Percentiles rank a stretch among this genome's conserved stretches.
Evolutionary conservation across 2,888 invertebrate species (phyloP).

Genomic region (Zonitis immaculata): DNA sequence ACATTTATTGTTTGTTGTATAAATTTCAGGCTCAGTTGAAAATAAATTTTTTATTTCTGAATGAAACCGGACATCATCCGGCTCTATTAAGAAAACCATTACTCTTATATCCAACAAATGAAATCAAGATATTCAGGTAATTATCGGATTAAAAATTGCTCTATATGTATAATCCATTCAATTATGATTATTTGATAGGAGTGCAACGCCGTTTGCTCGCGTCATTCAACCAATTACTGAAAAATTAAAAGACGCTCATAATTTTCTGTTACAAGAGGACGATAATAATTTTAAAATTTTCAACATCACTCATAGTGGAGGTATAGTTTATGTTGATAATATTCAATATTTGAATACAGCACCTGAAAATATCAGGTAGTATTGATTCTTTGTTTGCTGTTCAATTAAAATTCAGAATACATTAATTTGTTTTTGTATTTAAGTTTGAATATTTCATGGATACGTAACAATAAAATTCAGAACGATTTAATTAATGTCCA

Average conservation of each 20-base stretch:
- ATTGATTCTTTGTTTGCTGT: too few species aligned
- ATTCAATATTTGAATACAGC: slow-evolving; percentile 46
- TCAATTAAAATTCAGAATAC: too few species aligned
- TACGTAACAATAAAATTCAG: slow-evolving; percentile 28
- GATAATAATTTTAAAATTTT: slow-evolving; percentile 44
- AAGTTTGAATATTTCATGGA: slow-evolving; percentile 50
- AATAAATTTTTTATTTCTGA: slow-evolving; percentile 25
- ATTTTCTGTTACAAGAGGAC: slow-evolving; percentile 15
- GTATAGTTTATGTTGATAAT: slow-evolving; percentile 57
- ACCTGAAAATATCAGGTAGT: slow-evolving; percentile 45
- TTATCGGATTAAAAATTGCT: too few species aligned
- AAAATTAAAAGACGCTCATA: slow-evolving; percentile 23
- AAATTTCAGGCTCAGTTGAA: slow-evolving; percentile 29
- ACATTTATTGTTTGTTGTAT: too few species aligned
- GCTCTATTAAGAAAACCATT: slow-evolving; percentile 15
- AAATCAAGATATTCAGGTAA: slow-evolving; percentile 36
- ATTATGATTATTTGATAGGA: slow-evolving; percentile 33
- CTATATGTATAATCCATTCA: too few species aligned
- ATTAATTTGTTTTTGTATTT: not conserved
- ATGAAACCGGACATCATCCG: slow-evolving; percentile 19
- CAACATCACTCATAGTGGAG: slow-evolving; percentile 52
- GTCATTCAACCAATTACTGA: slow-evolving; percentile 48
- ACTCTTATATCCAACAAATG: slow-evolving; percentile 26
- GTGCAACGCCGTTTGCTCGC: slow-evolving; percentile 49
- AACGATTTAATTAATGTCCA: slow-evolving; percentile 39